Percentiles rank a stretch among this genome's conserved stretches.
These are phyloP conservation scores for Centruroides vittatus DNA, from an alignment of 1,140 invertebrate species.

Conservation along the genomic window DNA sequence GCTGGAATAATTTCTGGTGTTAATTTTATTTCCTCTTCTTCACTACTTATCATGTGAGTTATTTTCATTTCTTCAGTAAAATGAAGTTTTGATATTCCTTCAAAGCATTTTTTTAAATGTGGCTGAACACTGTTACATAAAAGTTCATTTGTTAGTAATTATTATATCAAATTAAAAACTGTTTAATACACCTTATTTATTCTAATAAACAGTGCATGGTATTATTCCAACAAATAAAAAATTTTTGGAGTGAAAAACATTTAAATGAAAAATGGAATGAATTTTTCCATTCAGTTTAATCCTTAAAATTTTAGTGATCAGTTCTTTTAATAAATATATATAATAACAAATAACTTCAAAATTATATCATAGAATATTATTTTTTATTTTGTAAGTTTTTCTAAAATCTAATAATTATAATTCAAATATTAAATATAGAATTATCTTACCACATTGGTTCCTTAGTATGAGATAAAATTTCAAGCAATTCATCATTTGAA, in stretches of 20 bases:
- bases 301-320: too few relatives aligned
- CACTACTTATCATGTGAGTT: conserved; percentile 75
- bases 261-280: too few relatives aligned
- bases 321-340: too few relatives aligned
- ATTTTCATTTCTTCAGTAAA: conserved; percentile 80
- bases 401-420: not conserved
- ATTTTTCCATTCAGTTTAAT: too few relatives aligned
- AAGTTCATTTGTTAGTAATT: too few relatives aligned
- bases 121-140: conserved; percentile 61
- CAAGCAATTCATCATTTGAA: conserved; percentile 89
- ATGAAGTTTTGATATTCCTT: conserved; percentile 69
- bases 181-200: too few relatives aligned
- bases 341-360: too few relatives aligned
- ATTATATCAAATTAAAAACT: too few relatives aligned
- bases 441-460: conserved; percentile 65
- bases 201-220: too few relatives aligned
- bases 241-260: too few relatives aligned
- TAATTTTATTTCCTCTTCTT: conserved; percentile 65
- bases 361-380: too few relatives aligned
- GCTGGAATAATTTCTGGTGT: conserved; percentile 68
- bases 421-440: not conserved
- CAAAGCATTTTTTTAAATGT: conserved; percentile 95
- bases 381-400: not conserved
- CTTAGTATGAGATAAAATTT: conserved; percentile 93
- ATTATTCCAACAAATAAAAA: too few relatives aligned